Evolutionary conservation across 2,113 vertebrate species (phyloP).

Genomic region (Poeciliopsis prolifica): DNA sequence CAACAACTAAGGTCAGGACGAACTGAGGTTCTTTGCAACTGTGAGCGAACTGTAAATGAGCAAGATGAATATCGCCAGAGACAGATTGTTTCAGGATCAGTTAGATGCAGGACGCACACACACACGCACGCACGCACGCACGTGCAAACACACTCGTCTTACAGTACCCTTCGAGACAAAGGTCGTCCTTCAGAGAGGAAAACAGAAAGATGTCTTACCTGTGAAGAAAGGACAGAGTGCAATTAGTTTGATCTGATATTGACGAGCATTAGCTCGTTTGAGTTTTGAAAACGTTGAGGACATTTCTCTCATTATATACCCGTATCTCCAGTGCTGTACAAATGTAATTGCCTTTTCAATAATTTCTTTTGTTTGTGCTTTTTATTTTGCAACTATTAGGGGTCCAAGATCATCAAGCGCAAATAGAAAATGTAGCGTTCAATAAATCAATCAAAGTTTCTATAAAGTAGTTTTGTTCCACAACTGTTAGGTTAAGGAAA

Average conservation of each 20-base stretch:
- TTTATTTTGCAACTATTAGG: too few relatives aligned
- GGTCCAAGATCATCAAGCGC: too few relatives aligned
- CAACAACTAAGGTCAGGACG: constrained; percentile 69
- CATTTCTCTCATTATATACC: neutral
- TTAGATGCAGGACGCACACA: constrained; percentile 4
- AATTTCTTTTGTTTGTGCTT: too few relatives aligned
- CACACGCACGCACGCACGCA: neutral
- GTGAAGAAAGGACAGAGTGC: constrained; percentile 11
- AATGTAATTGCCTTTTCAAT: too few relatives aligned
- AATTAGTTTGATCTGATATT: constrained; percentile 8
- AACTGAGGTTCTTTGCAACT: constrained; percentile 61
- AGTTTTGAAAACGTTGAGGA: neutral
- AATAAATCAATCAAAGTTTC: too few relatives aligned
- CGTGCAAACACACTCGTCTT: constrained; percentile 6
- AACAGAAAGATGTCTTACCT: constrained; percentile 43
- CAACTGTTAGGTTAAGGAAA: too few relatives aligned
- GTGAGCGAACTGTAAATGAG: constrained; percentile 67
- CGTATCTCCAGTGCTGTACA: neutral
- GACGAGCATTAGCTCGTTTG: too few relatives aligned
- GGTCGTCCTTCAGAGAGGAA: constrained; percentile 26
- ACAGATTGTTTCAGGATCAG: constrained; percentile 40
- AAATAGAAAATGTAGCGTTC: too few relatives aligned
- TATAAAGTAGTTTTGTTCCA: too few relatives aligned
- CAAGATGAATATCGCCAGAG: constrained; percentile 61
- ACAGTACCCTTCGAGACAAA: constrained; percentile 32